Evolutionary conservation across 2,888 invertebrate genomes (phyloP).

Genomic region (Actias luna): DNA sequence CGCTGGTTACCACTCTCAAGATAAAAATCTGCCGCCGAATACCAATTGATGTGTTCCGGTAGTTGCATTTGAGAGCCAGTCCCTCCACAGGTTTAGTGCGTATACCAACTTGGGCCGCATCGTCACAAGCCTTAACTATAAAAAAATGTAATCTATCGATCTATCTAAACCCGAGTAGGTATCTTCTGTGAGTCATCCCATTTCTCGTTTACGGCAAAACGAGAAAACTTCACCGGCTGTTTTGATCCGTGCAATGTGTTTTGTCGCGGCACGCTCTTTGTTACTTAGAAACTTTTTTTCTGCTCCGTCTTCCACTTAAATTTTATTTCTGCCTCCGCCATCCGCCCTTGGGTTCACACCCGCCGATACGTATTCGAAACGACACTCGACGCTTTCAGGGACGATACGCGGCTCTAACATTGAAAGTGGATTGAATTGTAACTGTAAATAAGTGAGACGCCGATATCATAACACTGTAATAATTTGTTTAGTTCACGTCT

Average conservation of each 20-base stretch:
- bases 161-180: too few species aligned
- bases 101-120: too few species aligned
- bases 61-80: too few species aligned
- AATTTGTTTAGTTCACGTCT: too few species aligned
- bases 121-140: too few species aligned
- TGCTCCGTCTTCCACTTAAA: conserved; percentile 63
- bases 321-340: conserved; percentile 69
- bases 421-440: neutral
- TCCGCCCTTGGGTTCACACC: conserved; percentile 38
- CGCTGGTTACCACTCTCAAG: too few species aligned
- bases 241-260: conserved; percentile 67
- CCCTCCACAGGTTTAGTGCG: too few species aligned
- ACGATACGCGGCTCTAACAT: neutral
- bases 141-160: too few species aligned
- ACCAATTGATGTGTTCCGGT: too few species aligned
- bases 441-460: too few species aligned
- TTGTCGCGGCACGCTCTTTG: conserved; percentile 69
- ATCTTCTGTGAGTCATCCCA: neutral
- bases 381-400: neutral
- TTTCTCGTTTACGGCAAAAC: neutral
- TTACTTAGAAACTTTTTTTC: conserved; percentile 63
- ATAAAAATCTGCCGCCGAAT: too few species aligned
- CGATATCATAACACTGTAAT: too few species aligned
- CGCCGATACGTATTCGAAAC: conserved; percentile 9
- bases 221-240: conserved; percentile 15